A percentile compares a stretch with the other conserved stretches of the same genome.
These are phyloP conservation scores for Apotomis capreana DNA, from an alignment of 2,888 invertebrate species.

Conservation along the genomic window DNA sequence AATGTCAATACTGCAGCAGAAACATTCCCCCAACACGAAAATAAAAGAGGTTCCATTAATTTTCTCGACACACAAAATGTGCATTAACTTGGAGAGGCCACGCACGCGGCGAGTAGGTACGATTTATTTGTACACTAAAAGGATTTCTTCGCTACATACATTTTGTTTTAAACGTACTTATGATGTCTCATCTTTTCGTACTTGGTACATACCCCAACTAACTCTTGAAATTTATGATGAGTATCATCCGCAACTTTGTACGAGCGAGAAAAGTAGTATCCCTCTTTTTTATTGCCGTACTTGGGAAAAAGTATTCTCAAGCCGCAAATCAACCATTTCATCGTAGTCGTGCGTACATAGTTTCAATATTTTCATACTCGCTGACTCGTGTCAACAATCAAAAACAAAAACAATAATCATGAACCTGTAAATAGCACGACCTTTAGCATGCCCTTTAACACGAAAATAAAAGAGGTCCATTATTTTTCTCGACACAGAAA, in stretches of 20 bases:
- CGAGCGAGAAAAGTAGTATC: no score
- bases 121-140: slow-evolving; percentile 33
- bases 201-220: not conserved
- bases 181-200: not conserved
- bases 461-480: slow-evolving; percentile 36
- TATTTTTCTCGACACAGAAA: slow-evolving; percentile 33
- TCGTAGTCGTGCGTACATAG: no score
- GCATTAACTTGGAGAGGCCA: slow-evolving; percentile 30
- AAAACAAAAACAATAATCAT: no score
- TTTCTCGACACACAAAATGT: slow-evolving; percentile 34
- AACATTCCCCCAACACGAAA: slow-evolving; percentile 33
- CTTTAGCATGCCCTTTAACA: slow-evolving; percentile 19
- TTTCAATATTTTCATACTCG: no score
- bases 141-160: slow-evolving; percentile 7
- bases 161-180: slow-evolving; percentile 5
- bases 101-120: slow-evolving; percentile 29
- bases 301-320: no score
- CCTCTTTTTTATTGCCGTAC: no score
- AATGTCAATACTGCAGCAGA: slow-evolving; percentile 35
- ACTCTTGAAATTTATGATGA: not conserved
- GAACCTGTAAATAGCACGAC: no score
- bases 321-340: no score
- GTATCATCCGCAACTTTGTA: no score
- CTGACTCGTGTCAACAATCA: no score
- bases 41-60: slow-evolving; percentile 37